Base-by-base conservation (phyloP, 2,888 invertebrate species). In the Xylota segnis region DNA sequence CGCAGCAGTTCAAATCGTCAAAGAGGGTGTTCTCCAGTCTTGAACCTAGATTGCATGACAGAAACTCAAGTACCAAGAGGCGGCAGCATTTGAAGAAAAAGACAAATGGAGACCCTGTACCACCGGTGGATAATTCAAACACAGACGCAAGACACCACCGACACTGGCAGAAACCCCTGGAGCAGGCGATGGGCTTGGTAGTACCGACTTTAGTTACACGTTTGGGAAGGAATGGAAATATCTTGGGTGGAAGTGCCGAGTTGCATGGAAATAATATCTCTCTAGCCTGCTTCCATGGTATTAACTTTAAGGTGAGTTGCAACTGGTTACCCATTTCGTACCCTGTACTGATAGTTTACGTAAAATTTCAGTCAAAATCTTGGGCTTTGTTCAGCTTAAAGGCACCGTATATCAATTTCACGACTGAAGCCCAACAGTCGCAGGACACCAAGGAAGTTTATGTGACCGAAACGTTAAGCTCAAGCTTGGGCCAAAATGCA, bases 1-100 rank as follows among this genome's bases (percentile, higher is more conserved):
- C 97, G 86, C 98, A 98, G 92, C 99, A 99, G 93, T 98, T 99
- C 91, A 98, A 98, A 91, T 98, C 97, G 88, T 97, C 98, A 91
- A 98, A 97, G 91, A 94, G 98, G 2, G 98, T 98, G 4, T 97
- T 98, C 91, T 96, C 96, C 84, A 95, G 95, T 45, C 90, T 95
- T 87, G 95, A 93, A 91, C 94, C 95, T 1, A 93, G 93, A 37
- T 87, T 91, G 12, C 90, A 90, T 65, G 91, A 92, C 68, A 90
- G 91, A 37, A 90, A 89, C 23, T 90, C 90, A 0, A 92, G 92
- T 88, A 90, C 92, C 47, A 91, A 90, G 79, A 89, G 92, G 2
- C 90, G 91, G 18, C 92, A 91, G 79, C 66, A 87, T 34, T 91
- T 92, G 47, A 93, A 93, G 84, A 93, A 93, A 84, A 92, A 91